Percentiles rank a stretch among this genome's conserved stretches.
Conservation (phyloP, 2,113 vertebrate species). For the Mugil cephalus region DNA sequence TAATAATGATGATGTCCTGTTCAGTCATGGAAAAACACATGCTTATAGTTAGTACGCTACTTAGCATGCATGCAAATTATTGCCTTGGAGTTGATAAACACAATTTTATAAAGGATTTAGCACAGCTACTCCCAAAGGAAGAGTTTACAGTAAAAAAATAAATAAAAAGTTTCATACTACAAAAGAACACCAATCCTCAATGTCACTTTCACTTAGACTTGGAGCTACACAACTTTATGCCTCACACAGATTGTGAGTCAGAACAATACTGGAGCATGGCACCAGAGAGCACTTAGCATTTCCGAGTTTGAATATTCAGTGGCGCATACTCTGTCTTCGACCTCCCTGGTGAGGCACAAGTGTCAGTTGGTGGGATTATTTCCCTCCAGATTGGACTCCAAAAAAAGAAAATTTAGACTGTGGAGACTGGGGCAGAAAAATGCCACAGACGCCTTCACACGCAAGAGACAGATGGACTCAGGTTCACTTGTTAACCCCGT, state of each 20-base stretch:
- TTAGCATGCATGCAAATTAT: too few relatives aligned
- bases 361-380: slow-evolving; percentile 19
- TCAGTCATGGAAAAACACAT: too few relatives aligned
- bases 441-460: slow-evolving; percentile 16
- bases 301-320: slow-evolving; percentile 24
- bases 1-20: too few relatives aligned
- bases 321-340: background rate
- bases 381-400: slow-evolving; percentile 11
- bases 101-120: too few relatives aligned
- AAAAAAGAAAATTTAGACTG: slow-evolving; percentile 19
- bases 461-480: slow-evolving; percentile 21
- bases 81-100: too few relatives aligned
- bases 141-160: too few relatives aligned
- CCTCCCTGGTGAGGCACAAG: slow-evolving; percentile 21
- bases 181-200: too few relatives aligned
- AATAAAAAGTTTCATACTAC: too few relatives aligned
- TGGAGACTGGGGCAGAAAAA: slow-evolving; percentile 13
- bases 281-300: slow-evolving; percentile 18
- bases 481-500: background rate
- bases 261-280: slow-evolving; percentile 12
- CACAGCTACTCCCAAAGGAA: too few relatives aligned
- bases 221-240: background rate
- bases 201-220: too few relatives aligned
- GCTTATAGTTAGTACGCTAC: too few relatives aligned
- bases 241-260: slow-evolving; percentile 18